A percentile compares a stretch with the other conserved stretches of the same genome.
These are phyloP conservation scores for Bostrychus sinensis DNA, from an alignment of 2,113 vertebrate genomes.

Conservation along the genomic window DNA sequence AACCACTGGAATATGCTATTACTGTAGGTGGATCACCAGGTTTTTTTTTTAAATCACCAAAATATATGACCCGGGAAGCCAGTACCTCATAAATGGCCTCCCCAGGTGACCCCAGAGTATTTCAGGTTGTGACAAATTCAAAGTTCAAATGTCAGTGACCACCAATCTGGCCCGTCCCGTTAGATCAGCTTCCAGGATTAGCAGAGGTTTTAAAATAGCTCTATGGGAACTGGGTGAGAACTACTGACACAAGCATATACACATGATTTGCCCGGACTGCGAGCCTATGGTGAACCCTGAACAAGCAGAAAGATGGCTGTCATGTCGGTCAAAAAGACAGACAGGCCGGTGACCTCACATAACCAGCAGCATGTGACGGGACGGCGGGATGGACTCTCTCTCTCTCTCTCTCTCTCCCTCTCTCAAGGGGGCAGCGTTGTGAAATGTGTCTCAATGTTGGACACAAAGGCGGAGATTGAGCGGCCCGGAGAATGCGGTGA, in stretches of 20 bases:
- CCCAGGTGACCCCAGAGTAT: conserved; percentile 32
- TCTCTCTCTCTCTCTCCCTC: too few species aligned
- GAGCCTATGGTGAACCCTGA: conserved; percentile 43
- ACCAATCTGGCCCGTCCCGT: conserved; percentile 11
- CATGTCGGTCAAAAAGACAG: conserved; percentile 51
- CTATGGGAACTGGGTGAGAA: conserved; percentile 2
- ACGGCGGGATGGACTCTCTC: neutral
- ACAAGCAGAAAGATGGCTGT: conserved; percentile 20
- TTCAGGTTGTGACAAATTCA: conserved; percentile 17
- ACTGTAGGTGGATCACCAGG: too few species aligned
- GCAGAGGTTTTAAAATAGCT: neutral
- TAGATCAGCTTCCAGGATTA: conserved; percentile 22
- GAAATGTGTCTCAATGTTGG: neutral
- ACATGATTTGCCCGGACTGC: conserved; percentile 20
- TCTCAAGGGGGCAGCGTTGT: conserved; percentile 13
- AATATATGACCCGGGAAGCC: neutral
- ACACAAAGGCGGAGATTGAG: neutral
- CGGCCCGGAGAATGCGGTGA: conserved; percentile 8
- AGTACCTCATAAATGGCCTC: neutral
- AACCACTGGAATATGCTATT: too few species aligned
- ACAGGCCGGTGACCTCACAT: conserved; percentile 55
- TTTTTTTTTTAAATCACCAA: too few species aligned
- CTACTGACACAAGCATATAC: conserved; percentile 1
- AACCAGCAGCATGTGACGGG: conserved; percentile 39
- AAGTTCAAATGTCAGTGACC: conserved; percentile 18